These are phyloP conservation scores for Gymnarchus niloticus DNA, from an alignment of 2,113 vertebrate genomes.

Conservation along the genomic window DNA sequence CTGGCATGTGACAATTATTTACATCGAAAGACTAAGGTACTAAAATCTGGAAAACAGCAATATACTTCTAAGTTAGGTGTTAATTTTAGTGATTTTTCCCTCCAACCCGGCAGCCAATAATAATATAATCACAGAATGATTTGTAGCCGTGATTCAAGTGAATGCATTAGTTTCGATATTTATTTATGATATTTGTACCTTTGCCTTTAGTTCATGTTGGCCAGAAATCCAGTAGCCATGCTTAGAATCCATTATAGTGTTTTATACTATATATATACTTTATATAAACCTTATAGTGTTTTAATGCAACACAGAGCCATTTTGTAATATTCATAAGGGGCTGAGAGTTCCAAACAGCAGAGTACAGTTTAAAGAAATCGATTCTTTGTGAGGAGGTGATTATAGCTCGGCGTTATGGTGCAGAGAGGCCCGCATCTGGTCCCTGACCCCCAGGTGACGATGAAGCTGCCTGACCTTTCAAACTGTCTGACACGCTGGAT, in stretches of 20 bases:
- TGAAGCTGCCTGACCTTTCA: slow-evolving; percentile 22
- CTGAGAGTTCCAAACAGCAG: background rate
- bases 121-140: slow-evolving; percentile 11
- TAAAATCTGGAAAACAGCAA: background rate
- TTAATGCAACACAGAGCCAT: background rate
- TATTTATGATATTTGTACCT: slow-evolving; percentile 9
- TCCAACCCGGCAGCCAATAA: slow-evolving; percentile 3
- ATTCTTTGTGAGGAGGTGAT: background rate
- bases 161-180: slow-evolving; percentile 25
- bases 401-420: background rate
- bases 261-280: too few relatives aligned
- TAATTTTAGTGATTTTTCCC: slow-evolving; percentile 1
- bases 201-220: slow-evolving; percentile 7
- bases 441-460: slow-evolving; percentile 13
- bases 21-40: too few relatives aligned
- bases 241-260: background rate
- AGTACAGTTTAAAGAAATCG: background rate
- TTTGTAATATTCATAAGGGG: background rate
- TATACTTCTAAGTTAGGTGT: background rate
- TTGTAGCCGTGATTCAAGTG: slow-evolving; percentile 34
- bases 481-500: slow-evolving; percentile 12
- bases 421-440: slow-evolving; percentile 18
- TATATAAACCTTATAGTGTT: background rate
- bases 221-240: background rate
- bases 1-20: too few relatives aligned